phyloP scores from a whole-genome alignment of 2,113 vertebrate genomes.

The Heliornis fulica region DNA sequence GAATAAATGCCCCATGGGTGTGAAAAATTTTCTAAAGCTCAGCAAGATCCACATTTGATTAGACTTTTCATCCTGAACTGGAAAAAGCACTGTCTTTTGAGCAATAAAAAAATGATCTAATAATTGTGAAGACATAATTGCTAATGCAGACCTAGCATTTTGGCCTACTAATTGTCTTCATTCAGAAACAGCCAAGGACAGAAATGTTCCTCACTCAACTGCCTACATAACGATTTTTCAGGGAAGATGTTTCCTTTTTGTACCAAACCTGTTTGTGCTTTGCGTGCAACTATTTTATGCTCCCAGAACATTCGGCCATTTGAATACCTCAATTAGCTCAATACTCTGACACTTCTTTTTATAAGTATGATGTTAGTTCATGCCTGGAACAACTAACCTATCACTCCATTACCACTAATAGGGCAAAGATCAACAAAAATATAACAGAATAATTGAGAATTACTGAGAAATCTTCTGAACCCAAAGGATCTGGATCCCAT shows the following conservation, averaged over 20 bases:
- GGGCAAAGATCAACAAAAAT: constrained; percentile 40
- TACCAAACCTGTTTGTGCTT: background rate
- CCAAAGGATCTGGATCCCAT: background rate
- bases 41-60: background rate
- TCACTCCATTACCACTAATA: constrained; percentile 34
- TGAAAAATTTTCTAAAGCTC: constrained; percentile 16
- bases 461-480: constrained; percentile 4
- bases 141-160: constrained; percentile 17
- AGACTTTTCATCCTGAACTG: background rate
- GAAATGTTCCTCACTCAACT: constrained; percentile 23
- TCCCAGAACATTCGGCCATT: constrained; percentile 7
- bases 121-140: constrained; percentile 13
- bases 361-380: background rate
- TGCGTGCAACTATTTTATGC: constrained; percentile 22
- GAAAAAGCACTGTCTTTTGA: background rate
- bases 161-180: constrained; percentile 3
- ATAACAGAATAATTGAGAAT: background rate
- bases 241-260: background rate
- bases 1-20: background rate
- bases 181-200: background rate
- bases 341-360: constrained; percentile 17
- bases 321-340: constrained; percentile 26
- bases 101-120: background rate
- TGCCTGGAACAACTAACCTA: background rate
- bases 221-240: background rate